Conservation (phyloP, 1,140 invertebrate genomes). For the Cylas formicarius region DNA sequence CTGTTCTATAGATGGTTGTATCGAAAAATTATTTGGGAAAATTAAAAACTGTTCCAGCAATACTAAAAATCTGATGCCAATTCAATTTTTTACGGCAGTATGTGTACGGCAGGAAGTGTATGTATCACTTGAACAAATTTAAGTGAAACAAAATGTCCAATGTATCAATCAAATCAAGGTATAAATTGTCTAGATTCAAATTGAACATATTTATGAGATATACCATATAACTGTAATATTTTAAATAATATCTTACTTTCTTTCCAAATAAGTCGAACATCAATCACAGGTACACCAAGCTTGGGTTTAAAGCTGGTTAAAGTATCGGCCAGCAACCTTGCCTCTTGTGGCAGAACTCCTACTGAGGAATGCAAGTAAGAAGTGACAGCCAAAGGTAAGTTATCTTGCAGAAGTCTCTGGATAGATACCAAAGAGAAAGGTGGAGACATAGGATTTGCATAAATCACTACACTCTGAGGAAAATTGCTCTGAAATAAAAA, state of each 20-base stretch:
- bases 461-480: constrained; percentile 58
- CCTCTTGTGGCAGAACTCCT: constrained; percentile 39
- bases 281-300: constrained; percentile 43
- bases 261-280: constrained; percentile 69
- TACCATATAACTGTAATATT: no score
- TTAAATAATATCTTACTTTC: constrained; percentile 50
- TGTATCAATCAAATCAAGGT: no score
- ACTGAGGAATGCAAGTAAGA: constrained; percentile 60
- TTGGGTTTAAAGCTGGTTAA: constrained; percentile 27
- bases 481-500: constrained; percentile 15
- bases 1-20: no score
- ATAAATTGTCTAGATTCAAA: no score
- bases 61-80: no score
- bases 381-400: constrained; percentile 46
- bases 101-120: not conserved
- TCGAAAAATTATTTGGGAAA: no score
- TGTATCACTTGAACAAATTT: not conserved
- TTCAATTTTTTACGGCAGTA: no score
- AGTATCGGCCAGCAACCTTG: constrained; percentile 31
- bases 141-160: not conserved
- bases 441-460: constrained; percentile 54
- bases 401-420: constrained; percentile 46
- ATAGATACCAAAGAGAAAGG: constrained; percentile 62
- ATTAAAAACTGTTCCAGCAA: no score
- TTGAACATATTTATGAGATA: no score